Base-by-base conservation (phyloP, 2,888 invertebrate species). In the Limnephilus marmoratus region DNA sequence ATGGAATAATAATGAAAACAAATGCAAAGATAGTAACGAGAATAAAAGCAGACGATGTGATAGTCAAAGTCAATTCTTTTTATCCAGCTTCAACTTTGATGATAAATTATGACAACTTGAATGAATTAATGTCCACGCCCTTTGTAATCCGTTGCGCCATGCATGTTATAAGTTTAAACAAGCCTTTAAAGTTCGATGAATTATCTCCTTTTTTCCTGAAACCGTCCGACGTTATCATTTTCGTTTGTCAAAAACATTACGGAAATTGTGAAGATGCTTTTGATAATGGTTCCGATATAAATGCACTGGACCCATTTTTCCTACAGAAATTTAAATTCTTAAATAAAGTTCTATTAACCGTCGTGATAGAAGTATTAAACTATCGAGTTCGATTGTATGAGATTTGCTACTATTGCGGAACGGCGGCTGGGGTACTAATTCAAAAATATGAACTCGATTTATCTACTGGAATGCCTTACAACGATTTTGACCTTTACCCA, bases 401-500 rank as follows among this genome's bases (percentile, higher is more conserved):
- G 18, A 53, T 81, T 29, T 91, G 91, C 31, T 91, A 82, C 81
- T 91, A 88, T 53, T 91, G 91, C 45, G 91, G 81, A 37, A n/a
- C 29, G 7, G 15, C n/a, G 15, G n/a, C n/a, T 31, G n/a, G n/a
- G 31, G 24, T 29, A 53, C 53, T 87, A 7, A 18, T 34, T 15
- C 13, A 29, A 87, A 45, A n/a, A 37, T 24, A 87, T 24, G 53
- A 53, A 31, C n/a, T 15, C 12, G 3, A 29, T 34, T 49, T 87
- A 11, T 3, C 11, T 12, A 29, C 13, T 11, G 29, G 29, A n/a
- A 29, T 18, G 31, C 15, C 3, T 0, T n/a, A 1, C 13, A n/a
- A 53, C 53, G 86, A 87, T 12, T 24, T 85, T 41, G n/a, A 45
- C 12, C 34, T 85, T 37, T 37, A 85, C 24, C 37, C 85, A n/a